Conservation (phyloP, 2,797 vertebrate genomes). For the Mastacembelus armatus region DNA sequence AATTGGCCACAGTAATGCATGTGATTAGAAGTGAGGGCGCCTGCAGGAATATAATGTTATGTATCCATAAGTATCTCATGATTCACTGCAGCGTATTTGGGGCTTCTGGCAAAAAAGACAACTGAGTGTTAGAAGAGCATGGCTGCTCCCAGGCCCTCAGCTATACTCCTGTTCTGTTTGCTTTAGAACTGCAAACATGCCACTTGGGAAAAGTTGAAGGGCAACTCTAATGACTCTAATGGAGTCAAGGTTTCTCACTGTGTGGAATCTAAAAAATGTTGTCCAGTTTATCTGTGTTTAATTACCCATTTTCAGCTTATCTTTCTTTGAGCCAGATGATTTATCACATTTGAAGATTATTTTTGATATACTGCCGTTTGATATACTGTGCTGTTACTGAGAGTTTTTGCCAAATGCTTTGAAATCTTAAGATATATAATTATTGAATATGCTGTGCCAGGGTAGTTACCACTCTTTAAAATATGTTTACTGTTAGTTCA, state of each 20-base stretch:
- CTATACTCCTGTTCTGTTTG: slow-evolving; percentile 58
- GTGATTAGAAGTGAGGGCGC: background rate
- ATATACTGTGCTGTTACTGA: background rate
- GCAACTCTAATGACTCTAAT: slow-evolving; percentile 40
- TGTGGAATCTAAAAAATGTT: slow-evolving; percentile 64
- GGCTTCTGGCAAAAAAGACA: background rate
- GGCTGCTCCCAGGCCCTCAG: slow-evolving; percentile 55
- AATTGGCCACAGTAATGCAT: slow-evolving; percentile 1
- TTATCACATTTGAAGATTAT: slow-evolving; percentile 24
- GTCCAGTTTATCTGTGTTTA: slow-evolving; percentile 50
- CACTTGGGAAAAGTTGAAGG: slow-evolving; percentile 64
- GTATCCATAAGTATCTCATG: slow-evolving; percentile 1
- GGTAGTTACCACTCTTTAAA: too few relatives aligned
- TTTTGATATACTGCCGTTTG: slow-evolving; percentile 2
- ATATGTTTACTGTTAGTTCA: background rate
- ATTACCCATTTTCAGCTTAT: slow-evolving; percentile 45
- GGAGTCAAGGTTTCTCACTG: slow-evolving; percentile 63
- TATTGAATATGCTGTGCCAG: background rate
- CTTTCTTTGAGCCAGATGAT: slow-evolving; percentile 21
- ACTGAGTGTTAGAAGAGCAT: slow-evolving; percentile 9
- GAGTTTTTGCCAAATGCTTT: background rate
- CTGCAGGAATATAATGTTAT: background rate
- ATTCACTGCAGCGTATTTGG: slow-evolving; percentile 22
- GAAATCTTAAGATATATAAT: background rate
- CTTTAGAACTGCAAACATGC: slow-evolving; percentile 72